Base-by-base conservation (phyloP, 1,140 invertebrate species). In the Calephelis virginiensis region DNA sequence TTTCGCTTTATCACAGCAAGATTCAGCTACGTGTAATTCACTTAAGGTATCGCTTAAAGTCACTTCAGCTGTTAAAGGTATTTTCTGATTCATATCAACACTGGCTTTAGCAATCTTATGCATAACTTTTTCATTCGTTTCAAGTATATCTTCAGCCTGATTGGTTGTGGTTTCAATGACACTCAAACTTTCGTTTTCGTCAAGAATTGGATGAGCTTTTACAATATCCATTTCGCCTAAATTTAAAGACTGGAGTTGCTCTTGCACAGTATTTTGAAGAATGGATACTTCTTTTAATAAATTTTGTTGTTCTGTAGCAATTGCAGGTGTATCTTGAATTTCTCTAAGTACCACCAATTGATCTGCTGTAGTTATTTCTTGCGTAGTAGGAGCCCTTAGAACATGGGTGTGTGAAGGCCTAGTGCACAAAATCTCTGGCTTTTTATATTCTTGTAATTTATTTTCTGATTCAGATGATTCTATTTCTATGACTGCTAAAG, bases 231-330 rank as follows among this genome's bases (percentile, higher is more conserved):
- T 60, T 64, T 78, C 49, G 48, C 63, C 72, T 64, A 74, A 69
- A 37, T 82, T 64, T 40, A 90, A 69, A 56, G 77, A 71, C 68
- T 75, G 56, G 48, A 82, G 49, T 65, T 85, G 80, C 69, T 90
- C 86, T 66, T 84, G 68, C 40, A 81, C 71, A 50, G 67, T 81
- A 13, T 82, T 79, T 78, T 90, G 81, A 14, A 81, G 64, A n/a
- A 89, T 67, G 28, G 76, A 79, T 72, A 90, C 74, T 80, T 89
- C 86, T 73, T 82, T 82, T 56, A 82, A 78, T 63, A 83, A 73
- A 64, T 81, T 78, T 75, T 71, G 76, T 64, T 76, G 67, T 69
- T 79, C 72, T 37, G 53, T 68, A n/a, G 85, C 80, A 47, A 10
- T 75, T 76, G 84, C 72, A n/a, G 59, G 43, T 47, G 70, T 56